Evolutionary conservation across 1,140 invertebrate genomes (phyloP), one percentile per base, ranked within the genome.

Genomic region (Ladona fulva): DNA sequence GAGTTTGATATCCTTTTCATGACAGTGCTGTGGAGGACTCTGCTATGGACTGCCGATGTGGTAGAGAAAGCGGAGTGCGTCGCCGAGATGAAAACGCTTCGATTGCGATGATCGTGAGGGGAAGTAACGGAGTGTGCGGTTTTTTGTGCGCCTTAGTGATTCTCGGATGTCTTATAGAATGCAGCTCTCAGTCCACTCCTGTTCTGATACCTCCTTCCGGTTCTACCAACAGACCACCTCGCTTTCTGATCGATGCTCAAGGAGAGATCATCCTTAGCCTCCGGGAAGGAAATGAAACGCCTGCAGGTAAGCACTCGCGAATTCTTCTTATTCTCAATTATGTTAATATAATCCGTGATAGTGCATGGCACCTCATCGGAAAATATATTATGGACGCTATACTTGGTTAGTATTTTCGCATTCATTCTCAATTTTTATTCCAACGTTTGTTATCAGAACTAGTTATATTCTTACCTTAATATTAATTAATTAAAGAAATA

Each of bases 181-280:
- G 52, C 44, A 10, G n/a, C 74, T 75, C 24, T 22, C 75, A 25
- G 75, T 78, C 16, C 25, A 11, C 25, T 7, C 59, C 52, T 7
- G 52, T 25, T 19, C 12, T 73, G 8, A 25, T 42, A 24, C 66
- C 44, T 37, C 74, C 73, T 8, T 8, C 25, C 25, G 77, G 75
- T 19, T 25, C 75, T 25, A 82, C 81, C 37, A 95, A 96, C 87
- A 90, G 90, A 81, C 93, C 94, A 29, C 93, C 94, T 0, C 87
- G 92, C 76, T 95, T 96, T 84, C 86, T 95, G 75, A 94, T 92
- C 82, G 91, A 95, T 82, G 93, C 93, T 78, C 93, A 95, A 85
- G 93, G 93, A 78, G 94, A 96, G 89, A 95, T 97, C 81, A 92
- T 97, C 78, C 87, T 96, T 80, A 89, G 94, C 82, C 87, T 96